A percentile compares a stretch with the other conserved stretches of the same genome.
phyloP scores from a whole-genome alignment of 2,888 invertebrate genomes.

The Apotomis betuletana region DNA sequence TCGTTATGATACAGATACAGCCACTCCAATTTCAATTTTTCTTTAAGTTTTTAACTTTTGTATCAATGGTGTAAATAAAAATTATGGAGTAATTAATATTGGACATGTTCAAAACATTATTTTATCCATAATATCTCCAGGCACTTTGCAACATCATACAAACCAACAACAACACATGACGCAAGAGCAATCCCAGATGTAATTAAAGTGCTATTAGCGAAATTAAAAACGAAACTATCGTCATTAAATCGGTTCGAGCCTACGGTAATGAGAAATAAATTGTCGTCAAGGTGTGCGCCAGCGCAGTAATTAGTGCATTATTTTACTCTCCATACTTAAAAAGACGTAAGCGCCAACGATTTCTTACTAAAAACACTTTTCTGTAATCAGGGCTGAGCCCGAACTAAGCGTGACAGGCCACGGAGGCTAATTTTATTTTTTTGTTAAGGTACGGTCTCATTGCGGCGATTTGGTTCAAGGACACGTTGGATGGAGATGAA shows the following conservation, averaged over 20 bases:
- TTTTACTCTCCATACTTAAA: neutral
- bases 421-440: constrained; percentile 57
- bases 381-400: constrained; percentile 43
- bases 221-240: constrained; percentile 82
- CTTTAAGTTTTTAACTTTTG: too few relatives aligned
- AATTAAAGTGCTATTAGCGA: constrained; percentile 82
- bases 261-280: constrained; percentile 80
- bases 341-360: constrained; percentile 39
- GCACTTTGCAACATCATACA: constrained; percentile 13
- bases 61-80: too few relatives aligned
- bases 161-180: constrained; percentile 4
- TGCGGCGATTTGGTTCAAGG: constrained; percentile 18
- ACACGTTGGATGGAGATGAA: neutral
- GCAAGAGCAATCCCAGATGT: constrained; percentile 44
- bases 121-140: neutral
- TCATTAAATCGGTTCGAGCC: constrained; percentile 61
- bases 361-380: constrained; percentile 55
- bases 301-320: constrained; percentile 69
- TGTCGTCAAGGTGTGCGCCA: constrained; percentile 69
- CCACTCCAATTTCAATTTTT: too few relatives aligned
- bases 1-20: too few relatives aligned
- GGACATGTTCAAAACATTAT: neutral
- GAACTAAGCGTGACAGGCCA: constrained; percentile 72
- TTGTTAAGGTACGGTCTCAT: constrained; percentile 56
- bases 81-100: too few relatives aligned